These are phyloP conservation scores for Clistopyga incitator DNA, from an alignment of 2,888 invertebrate species.

Conservation along the genomic window DNA sequence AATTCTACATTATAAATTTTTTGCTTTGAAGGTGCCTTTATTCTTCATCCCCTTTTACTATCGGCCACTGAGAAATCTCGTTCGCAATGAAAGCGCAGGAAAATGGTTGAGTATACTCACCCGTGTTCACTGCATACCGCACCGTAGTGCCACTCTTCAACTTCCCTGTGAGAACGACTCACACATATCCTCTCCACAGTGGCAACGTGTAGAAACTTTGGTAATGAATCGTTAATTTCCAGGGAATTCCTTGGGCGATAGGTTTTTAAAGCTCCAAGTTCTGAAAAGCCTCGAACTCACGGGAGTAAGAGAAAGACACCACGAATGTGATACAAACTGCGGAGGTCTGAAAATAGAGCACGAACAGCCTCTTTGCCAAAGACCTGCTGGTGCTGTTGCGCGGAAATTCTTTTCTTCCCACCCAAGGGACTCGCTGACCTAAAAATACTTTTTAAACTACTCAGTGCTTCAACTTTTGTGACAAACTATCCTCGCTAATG, in stretches of 20 bases:
- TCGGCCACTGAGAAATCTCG: constrained; percentile 28
- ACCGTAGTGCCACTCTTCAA: constrained; percentile 55
- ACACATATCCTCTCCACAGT: constrained; percentile 23
- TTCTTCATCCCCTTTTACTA: background rate
- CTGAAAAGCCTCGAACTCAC: background rate
- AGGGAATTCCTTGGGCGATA: constrained; percentile 55
- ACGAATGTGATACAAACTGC: constrained; percentile 32
- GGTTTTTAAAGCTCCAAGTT: constrained; percentile 50
- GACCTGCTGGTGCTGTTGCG: constrained; percentile 19
- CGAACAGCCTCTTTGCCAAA: constrained; percentile 15
- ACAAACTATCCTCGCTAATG: background rate
- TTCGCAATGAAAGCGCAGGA: constrained; percentile 40
- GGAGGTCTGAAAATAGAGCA: constrained; percentile 50
- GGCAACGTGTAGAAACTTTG: constrained; percentile 55
- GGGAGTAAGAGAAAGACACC: background rate
- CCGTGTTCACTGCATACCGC: constrained; percentile 28
- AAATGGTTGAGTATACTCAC: constrained; percentile 39
- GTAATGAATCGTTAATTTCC: constrained; percentile 68
- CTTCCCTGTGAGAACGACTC: constrained; percentile 45
- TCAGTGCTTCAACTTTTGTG: background rate
- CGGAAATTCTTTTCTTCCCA: constrained; percentile 41
- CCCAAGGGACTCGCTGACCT: constrained; percentile 31
- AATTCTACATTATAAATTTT: background rate
- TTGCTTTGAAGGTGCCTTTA: background rate
- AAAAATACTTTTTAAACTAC: constrained; percentile 43